Base-by-base conservation (phyloP, 1,140 invertebrate genomes). In the Homarus americanus region DNA sequence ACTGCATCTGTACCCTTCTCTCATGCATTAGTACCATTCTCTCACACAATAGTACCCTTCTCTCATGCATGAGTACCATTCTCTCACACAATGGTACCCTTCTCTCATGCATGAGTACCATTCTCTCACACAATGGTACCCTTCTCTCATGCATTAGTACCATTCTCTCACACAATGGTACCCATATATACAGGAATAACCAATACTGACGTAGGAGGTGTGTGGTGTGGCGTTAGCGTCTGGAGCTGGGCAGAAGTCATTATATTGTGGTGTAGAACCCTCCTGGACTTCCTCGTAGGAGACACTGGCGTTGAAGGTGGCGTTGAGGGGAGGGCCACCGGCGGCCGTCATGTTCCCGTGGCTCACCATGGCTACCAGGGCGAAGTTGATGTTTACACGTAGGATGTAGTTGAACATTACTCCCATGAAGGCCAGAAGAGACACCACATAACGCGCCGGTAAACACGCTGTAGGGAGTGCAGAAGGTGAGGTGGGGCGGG, bases 321-420 rank as follows among this genome's bases (percentile, higher is more conserved):
- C n/a, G 63, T 9, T 28, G 2, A 32, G 63, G 0, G 63, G 28
- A 24, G 24, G n/a, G 63, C n/a, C 32, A 12, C 15, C 15, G 63
- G n/a, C 12, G 32, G 36, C 0, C 12, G 80, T 84, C 49, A 17
- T 20, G 2, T 9, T 4, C 28, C 28, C 32, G 49, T 82, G 49
- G 28, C 63, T 97, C 7, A 98, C 95, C 97, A 98, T 98, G 90
- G 96, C 97, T 12, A 98, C 97, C 78, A 98, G 97, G 87, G 97
- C 97, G 72, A 98, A 97, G 85, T 97, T 98, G 24, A 98, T 95
- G 94, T 98, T 98, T 3, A 98, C 97, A 49, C 97, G 95, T 17
- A 98, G 94, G 94, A 97, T 97, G 95, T 98, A 98, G 94, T 97
- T 97, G 94, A 97, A 95, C 96, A 97, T 97, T 94, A 97, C 97